Conservation (phyloP, 2,797 vertebrate species). For the Lateolabrax maculatus region DNA sequence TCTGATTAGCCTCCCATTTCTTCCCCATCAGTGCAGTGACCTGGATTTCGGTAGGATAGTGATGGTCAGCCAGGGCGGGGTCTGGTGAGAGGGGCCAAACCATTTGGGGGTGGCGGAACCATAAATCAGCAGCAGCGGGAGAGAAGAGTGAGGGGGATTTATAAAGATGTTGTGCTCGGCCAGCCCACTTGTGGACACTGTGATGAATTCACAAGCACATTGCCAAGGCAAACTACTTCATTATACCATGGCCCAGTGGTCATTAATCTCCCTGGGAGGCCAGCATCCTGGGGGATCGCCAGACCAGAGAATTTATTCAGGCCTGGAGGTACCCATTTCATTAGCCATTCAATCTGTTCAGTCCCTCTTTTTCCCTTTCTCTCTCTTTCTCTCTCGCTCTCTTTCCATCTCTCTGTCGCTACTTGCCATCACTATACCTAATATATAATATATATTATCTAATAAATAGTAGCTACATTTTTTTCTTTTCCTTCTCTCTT, state of each 20-base stretch:
- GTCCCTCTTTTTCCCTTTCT: constrained; percentile 51
- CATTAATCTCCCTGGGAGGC: constrained; percentile 93
- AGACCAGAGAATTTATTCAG: constrained; percentile 93
- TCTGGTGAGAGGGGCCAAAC: constrained; percentile 81
- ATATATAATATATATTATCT: constrained; percentile 54
- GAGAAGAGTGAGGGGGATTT: constrained; percentile 91
- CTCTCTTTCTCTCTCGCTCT: constrained; percentile 36
- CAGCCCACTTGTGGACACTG: constrained; percentile 95
- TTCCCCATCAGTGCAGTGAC: constrained; percentile 93
- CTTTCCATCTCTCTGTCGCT: constrained; percentile 44
- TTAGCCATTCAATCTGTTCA: constrained; percentile 96
- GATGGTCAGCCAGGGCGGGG: constrained; percentile 77
- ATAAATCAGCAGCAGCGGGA: constrained; percentile 94
- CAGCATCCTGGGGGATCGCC: constrained; percentile 91
- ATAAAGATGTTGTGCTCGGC: constrained; percentile 94
- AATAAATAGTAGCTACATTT: constrained; percentile 27
- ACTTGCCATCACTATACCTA: constrained; percentile 43
- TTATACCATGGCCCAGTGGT: constrained; percentile 92
- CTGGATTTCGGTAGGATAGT: constrained; percentile 88
- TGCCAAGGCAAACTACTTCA: constrained; percentile 96
- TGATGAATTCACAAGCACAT: constrained; percentile 96
- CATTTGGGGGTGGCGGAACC: constrained; percentile 77
- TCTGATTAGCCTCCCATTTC: constrained; percentile 96
- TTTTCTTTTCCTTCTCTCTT: constrained; percentile 4
- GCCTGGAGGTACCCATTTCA: constrained; percentile 95